Conservation (phyloP, 2,888 invertebrate species). For the Drosophila falleni region DNA sequence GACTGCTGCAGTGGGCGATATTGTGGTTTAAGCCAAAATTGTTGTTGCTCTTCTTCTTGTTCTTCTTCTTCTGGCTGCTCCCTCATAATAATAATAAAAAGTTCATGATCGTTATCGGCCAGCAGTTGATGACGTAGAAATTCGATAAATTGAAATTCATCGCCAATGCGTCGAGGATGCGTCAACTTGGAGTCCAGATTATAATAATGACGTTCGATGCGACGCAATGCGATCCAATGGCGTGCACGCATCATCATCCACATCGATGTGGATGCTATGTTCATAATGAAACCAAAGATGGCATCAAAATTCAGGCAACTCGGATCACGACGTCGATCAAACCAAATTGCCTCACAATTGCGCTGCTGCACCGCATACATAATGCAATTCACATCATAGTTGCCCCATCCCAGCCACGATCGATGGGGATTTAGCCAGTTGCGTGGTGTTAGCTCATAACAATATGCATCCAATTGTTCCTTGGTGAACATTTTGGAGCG, state of each 20-base stretch:
- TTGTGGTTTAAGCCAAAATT: constrained; percentile 27
- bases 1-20: constrained; percentile 5
- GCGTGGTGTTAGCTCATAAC: constrained; percentile 45
- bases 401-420: constrained; percentile 95
- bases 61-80: not conserved
- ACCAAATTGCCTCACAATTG: constrained; percentile 90
- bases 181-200: constrained; percentile 52
- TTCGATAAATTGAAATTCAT: constrained; percentile 30
- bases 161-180: constrained; percentile 28
- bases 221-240: constrained; percentile 57
- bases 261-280: constrained; percentile 18
- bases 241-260: constrained; percentile 28
- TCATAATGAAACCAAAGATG: constrained; percentile 56
- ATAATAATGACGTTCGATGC: constrained; percentile 35
- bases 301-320: constrained; percentile 32
- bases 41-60: not conserved
- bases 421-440: constrained; percentile 86
- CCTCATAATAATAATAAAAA: constrained; percentile 31
- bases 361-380: constrained; percentile 95
- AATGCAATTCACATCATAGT: constrained; percentile 98
- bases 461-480: constrained; percentile 47
- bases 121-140: constrained; percentile 27
- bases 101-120: constrained; percentile 27
- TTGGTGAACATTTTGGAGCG: constrained; percentile 28
- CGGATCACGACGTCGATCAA: constrained; percentile 51